These are phyloP conservation scores for Ostrea denselamellosa DNA, from an alignment of 1,140 invertebrate genomes.

Conservation along the genomic window DNA sequence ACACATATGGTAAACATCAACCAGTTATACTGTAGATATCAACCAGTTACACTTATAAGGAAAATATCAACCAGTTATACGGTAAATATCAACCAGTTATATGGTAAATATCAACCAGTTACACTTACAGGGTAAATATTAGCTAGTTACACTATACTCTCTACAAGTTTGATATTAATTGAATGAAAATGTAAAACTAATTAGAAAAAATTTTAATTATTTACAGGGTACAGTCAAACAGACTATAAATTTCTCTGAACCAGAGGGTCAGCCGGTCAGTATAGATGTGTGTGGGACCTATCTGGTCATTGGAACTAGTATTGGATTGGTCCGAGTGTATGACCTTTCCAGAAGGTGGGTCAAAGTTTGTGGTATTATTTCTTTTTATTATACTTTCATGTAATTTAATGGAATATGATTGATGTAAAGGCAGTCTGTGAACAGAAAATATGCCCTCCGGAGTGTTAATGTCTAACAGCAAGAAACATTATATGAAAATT, in stretches of 20 bases:
- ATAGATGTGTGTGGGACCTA: slow-evolving; percentile 90
- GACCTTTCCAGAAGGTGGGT: slow-evolving; percentile 90
- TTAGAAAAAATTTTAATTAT: background rate
- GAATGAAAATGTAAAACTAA: background rate
- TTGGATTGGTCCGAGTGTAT: slow-evolving; percentile 93
- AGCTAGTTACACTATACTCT: too few species aligned
- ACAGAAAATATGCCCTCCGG: too few species aligned
- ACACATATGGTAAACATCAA: too few species aligned
- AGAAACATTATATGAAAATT: too few species aligned
- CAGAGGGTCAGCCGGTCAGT: slow-evolving; percentile 91
- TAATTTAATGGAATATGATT: background rate
- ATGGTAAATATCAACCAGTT: too few species aligned
- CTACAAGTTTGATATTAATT: too few species aligned
- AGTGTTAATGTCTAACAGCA: too few species aligned
- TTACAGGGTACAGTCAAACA: slow-evolving; percentile 88
- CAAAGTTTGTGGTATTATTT: background rate
- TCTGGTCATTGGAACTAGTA: slow-evolving; percentile 90
- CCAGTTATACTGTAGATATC: too few species aligned
- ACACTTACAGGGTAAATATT: too few species aligned
- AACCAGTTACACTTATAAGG: too few species aligned
- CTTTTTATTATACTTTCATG: background rate
- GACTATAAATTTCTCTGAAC: slow-evolving; percentile 84
- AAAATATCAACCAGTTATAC: too few species aligned
- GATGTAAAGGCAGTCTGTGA: background rate
- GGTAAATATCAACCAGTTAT: too few species aligned